Base-by-base conservation (phyloP, 2,113 vertebrate species). In the Pavo muticus region DNA sequence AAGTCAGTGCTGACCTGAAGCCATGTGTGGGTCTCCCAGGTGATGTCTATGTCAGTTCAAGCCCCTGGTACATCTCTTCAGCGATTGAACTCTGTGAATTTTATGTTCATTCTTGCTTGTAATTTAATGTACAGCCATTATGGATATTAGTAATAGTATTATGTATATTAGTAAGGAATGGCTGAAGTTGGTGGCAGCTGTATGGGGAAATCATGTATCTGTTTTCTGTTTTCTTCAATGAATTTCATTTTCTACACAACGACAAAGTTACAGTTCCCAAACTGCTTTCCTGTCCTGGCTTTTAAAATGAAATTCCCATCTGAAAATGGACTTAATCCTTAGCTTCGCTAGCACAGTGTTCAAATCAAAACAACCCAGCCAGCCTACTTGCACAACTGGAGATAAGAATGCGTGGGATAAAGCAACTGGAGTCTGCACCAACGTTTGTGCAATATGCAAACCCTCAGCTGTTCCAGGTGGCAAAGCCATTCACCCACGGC, bases 181-280 rank as follows among this genome's bases (percentile, higher is more conserved):
- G 14, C 67, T 57, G n/a, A 47, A 79, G 20, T 27, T 40, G 27
- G 24, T 74, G 40, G 29, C 32, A 72, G 8, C 45, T 57, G 7
- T 80, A 68, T 47, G 32, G 52, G 72, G 52, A 84, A 88, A 42
- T 32, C 13, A 19, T 32, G 74, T 56, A 87, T 63, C 30, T 84
- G 30, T 0, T 73, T 88, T 80, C 15, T 2, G 30, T 0, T 73
- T 88, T 80, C 15, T 2, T 54, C 16, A 1, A 6, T 1, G 25
- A 85, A 76, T 65, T 82, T 42, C 0, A 0, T 82, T 78, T 92
- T 61, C 57, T 18, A 42, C 21, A 37, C 0, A 0, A 23, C 57
- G 75, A 50, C 24, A 11, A 72, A 70, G 45, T 72, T 73, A 40
- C 1, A 13, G 10, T 10, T 87, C 23, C 39, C 20, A 64, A 52